These are phyloP conservation scores for Triplophysa siluroides DNA, from an alignment of 2,113 vertebrate species.

Conservation along the genomic window DNA sequence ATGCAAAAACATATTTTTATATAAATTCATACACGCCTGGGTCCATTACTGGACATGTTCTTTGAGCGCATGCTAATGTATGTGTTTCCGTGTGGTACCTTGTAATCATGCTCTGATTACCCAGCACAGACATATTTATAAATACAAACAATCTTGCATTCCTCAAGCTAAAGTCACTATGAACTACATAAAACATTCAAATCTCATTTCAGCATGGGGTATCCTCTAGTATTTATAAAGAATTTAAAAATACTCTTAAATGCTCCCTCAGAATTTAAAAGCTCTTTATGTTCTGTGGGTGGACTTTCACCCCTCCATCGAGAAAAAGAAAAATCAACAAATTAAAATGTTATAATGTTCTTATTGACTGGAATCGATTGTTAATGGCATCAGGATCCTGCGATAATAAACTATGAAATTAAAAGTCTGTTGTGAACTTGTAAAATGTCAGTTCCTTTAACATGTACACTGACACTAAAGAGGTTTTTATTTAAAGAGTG, in stretches of 20 bases:
- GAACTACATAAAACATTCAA: conserved; percentile 5
- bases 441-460: background rate
- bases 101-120: conserved; percentile 48
- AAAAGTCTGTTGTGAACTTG: background rate
- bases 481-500: background rate
- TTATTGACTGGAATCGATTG: conserved; percentile 70
- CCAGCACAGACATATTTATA: conserved; percentile 30
- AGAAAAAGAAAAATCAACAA: conserved; percentile 69
- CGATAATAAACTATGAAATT: conserved; percentile 58
- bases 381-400: conserved; percentile 56
- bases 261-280: conserved; percentile 49
- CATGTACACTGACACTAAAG: background rate
- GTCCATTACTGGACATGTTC: conserved; percentile 47
- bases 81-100: conserved; percentile 28
- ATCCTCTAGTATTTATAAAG: conserved; percentile 53
- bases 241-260: conserved; percentile 54
- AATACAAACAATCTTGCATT: conserved; percentile 32
- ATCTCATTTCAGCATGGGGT: conserved; percentile 55
- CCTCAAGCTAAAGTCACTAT: background rate
- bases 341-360: conserved; percentile 65
- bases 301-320: conserved; percentile 60
- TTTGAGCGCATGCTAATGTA: conserved; percentile 19
- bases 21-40: conserved; percentile 52
- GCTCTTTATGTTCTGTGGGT: conserved; percentile 77
- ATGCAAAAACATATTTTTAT: conserved; percentile 55